Evolutionary conservation across 2,888 invertebrate genomes (phyloP).

Genomic region (Cheilosia variabilis): DNA sequence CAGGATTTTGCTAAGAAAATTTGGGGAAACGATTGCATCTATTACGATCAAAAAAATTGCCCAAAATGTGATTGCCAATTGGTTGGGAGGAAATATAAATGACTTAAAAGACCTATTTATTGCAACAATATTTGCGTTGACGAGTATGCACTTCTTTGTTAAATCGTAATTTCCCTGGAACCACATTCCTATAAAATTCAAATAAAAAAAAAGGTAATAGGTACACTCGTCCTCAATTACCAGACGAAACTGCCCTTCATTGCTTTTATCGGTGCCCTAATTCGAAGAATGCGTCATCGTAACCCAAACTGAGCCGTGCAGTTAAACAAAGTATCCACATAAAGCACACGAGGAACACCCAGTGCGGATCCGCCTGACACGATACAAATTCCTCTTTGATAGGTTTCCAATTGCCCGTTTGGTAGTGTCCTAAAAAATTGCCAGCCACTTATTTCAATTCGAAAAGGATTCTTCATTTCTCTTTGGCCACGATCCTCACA

Average conservation of each 20-base stretch:
- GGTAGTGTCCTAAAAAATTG: constrained; percentile 23
- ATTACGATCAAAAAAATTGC: no score
- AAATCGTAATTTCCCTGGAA: no score
- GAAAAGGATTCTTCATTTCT: constrained; percentile 56
- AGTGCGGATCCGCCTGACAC: constrained; percentile 29
- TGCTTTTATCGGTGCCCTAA: constrained; percentile 19
- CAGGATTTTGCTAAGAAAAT: no score
- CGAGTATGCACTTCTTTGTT: no score
- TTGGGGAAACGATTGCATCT: no score
- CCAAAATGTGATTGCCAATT: no score
- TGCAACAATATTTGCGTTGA: no score
- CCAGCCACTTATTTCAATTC: constrained; percentile 62
- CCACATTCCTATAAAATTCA: no score
- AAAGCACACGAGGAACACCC: constrained; percentile 17
- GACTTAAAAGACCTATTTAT: no score
- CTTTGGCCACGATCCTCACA: constrained; percentile 25
- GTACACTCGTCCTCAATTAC: constrained; percentile 19
- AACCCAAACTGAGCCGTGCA: constrained; percentile 2
- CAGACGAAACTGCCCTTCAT: constrained; percentile 12
- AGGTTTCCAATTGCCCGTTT: constrained; percentile 51
- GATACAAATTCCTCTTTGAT: constrained; percentile 52
- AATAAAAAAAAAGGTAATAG: neutral
- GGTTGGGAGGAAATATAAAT: no score
- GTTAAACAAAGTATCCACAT: constrained; percentile 45
- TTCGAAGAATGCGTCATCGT: neutral